Evolutionary conservation across 2,888 invertebrate genomes (phyloP).

Genomic region (Griposia aprilina): DNA sequence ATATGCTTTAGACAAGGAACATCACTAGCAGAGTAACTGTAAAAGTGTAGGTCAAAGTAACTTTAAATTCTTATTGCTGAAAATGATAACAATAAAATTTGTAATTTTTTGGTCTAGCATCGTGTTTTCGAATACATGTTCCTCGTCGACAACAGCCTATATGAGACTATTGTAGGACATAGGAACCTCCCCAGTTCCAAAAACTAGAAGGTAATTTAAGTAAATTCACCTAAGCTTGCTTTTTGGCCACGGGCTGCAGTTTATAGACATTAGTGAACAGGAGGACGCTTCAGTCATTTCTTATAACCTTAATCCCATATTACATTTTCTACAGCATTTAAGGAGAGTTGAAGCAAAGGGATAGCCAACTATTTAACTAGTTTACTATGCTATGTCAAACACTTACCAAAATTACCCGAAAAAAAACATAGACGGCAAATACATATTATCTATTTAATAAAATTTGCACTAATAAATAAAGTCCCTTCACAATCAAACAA

Average conservation of each 20-base stretch:
- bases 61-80: slow-evolving; percentile 22
- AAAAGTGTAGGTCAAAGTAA: slow-evolving; percentile 35
- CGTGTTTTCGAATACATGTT: background rate
- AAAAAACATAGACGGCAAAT: slow-evolving; percentile 9
- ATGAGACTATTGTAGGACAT: no score
- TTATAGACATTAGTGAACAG: background rate
- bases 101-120: background rate
- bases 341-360: background rate
- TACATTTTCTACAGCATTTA: background rate
- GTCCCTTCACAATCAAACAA: slow-evolving; percentile 49
- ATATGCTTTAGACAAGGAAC: slow-evolving; percentile 45
- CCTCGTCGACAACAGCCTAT: background rate
- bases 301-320: background rate
- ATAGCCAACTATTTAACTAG: background rate
- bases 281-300: no score
- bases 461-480: slow-evolving; percentile 37
- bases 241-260: background rate
- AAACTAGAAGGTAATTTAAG: background rate
- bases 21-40: slow-evolving; percentile 43
- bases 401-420: background rate
- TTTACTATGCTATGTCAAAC: background rate
- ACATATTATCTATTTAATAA: no score
- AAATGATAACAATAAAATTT: background rate
- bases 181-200: background rate
- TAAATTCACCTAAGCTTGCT: background rate